These are phyloP conservation scores for Hydrochoerus hydrochaeris DNA, from an alignment of 2,113 vertebrate species.

Conservation along the genomic window DNA sequence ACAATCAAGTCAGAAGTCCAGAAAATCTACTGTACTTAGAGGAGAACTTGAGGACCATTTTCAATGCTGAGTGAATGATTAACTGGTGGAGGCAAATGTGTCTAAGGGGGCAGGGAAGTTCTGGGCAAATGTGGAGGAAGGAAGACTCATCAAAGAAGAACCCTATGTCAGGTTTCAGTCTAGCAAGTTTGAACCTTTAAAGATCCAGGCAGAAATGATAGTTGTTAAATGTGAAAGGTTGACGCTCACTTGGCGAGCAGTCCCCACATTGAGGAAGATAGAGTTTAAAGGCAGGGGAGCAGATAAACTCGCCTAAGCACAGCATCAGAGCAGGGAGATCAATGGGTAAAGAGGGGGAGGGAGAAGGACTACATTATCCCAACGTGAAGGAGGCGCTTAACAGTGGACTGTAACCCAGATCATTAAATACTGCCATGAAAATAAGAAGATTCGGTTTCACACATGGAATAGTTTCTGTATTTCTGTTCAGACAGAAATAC, in stretches of 20 bases:
- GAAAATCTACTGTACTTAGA: rapidly evolving
- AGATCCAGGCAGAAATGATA: rapidly evolving
- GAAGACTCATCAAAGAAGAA: neutral
- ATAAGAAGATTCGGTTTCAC: too few relatives aligned
- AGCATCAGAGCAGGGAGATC: neutral
- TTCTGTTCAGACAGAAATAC: neutral
- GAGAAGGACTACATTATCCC: rapidly evolving
- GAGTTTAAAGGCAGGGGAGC: rapidly evolving
- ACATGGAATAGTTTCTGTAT: neutral
- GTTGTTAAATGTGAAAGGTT: neutral
- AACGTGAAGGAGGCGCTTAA: neutral
- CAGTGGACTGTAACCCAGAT: too few relatives aligned
- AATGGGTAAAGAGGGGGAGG: too few relatives aligned
- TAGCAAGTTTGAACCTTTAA: neutral
- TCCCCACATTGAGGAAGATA: neutral
- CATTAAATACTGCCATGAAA: neutral
- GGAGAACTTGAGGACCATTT: neutral
- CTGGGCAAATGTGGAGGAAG: rapidly evolving
- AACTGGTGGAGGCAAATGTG: neutral
- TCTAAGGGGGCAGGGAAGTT: rapidly evolving
- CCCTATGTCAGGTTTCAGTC: neutral
- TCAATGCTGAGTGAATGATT: neutral
- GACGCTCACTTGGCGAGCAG: rapidly evolving
- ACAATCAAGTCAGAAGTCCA: neutral
- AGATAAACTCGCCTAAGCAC: neutral